phyloP scores from a whole-genome alignment of 2,888 invertebrate genomes.

The Leucozona laternaria region DNA sequence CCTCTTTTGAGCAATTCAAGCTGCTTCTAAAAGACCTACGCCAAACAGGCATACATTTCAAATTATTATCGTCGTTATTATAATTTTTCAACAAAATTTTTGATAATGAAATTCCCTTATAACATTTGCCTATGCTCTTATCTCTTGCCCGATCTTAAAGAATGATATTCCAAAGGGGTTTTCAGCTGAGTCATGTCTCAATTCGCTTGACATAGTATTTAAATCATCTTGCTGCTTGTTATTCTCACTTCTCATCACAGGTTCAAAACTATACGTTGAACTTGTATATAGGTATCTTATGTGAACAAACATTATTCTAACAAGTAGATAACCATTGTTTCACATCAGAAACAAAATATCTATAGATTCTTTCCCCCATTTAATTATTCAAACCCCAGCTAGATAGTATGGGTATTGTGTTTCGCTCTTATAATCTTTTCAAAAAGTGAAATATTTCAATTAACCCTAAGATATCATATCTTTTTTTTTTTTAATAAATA shows the following conservation, averaged over 20 bases:
- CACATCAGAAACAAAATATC: background rate
- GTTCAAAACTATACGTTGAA: background rate
- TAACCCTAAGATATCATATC: slow-evolving; percentile 37
- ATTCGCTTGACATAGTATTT: slow-evolving; percentile 2
- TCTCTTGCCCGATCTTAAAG: background rate
- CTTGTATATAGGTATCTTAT: background rate
- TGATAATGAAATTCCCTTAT: background rate
- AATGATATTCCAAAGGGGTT: background rate
- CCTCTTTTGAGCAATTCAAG: no score
- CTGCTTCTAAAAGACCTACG: no score
- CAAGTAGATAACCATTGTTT: background rate
- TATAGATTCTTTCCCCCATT: background rate
- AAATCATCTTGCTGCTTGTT: slow-evolving; percentile 1
- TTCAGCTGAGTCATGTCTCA: slow-evolving; percentile 3
- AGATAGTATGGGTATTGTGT: background rate
- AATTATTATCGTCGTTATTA: background rate
- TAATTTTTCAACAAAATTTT: background rate
- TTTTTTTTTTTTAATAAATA: background rate
- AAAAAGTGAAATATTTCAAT: slow-evolving; percentile 55
- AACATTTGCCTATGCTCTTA: background rate
- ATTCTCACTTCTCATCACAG: background rate
- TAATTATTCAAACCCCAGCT: background rate
- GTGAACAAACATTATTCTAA: slow-evolving; percentile 28
- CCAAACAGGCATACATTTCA: no score
- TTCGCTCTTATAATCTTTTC: background rate